phyloP scores from a whole-genome alignment of 30 jellyfish, hydroid and myxozoan genomes.

The Nemopilema nomurai region DNA sequence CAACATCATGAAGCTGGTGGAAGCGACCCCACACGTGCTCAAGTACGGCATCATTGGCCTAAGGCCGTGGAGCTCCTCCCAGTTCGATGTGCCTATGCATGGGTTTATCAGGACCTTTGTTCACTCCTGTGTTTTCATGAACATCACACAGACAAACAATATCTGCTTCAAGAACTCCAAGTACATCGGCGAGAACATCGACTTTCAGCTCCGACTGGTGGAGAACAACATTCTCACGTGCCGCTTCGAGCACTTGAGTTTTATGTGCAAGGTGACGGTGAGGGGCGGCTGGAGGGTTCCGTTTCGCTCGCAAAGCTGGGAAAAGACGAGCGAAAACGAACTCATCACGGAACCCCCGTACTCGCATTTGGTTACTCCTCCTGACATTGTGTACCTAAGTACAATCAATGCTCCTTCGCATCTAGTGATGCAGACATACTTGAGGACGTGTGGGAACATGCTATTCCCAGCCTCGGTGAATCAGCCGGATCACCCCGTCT shows the following conservation, averaged over 20 bases:
- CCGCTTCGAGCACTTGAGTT: constrained; percentile 84
- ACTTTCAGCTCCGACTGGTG: constrained; percentile 78
- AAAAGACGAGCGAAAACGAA: constrained; percentile 19
- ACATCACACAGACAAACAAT: constrained; percentile 51
- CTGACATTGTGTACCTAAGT: constrained; percentile 72
- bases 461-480: constrained; percentile 78
- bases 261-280: constrained; percentile 77
- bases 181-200: constrained; percentile 82
- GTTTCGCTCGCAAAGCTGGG: constrained; percentile 66
- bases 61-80: constrained; percentile 95
- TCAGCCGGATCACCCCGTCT: constrained; percentile 78
- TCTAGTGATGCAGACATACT: constrained; percentile 77
- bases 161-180: constrained; percentile 45
- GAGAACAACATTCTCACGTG: constrained; percentile 68
- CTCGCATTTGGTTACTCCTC: constrained; percentile 80
- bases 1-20: constrained; percentile 70
- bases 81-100: constrained; percentile 79
- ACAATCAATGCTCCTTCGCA: constrained; percentile 73
- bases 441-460: constrained; percentile 45
- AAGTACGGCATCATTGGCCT: constrained; percentile 78
- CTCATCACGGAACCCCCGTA: constrained; percentile 19
- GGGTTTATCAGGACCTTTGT: constrained; percentile 83
- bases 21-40: constrained; percentile 70
- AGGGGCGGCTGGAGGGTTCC: constrained; percentile 79
- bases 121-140: constrained; percentile 70